A percentile compares a stretch with the other conserved stretches of the same genome.
phyloP scores from a whole-genome alignment of 2,888 invertebrate species.

The Branchellion lobata region DNA sequence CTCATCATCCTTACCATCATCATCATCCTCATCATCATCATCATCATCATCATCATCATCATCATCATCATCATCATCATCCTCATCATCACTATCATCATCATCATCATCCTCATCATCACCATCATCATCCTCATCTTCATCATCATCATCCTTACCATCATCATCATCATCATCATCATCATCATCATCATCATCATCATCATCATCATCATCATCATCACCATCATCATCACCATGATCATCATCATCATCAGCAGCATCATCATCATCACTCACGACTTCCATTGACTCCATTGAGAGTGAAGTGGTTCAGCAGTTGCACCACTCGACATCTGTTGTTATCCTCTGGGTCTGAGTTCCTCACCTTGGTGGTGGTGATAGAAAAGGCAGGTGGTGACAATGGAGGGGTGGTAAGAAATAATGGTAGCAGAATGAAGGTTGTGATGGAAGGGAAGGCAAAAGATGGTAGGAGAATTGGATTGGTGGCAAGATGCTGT shows the following conservation, averaged over 20 bases:
- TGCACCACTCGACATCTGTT: slow-evolving; percentile 95
- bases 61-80: slow-evolving; percentile 49
- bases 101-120: slow-evolving; percentile 47
- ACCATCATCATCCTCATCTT: slow-evolving; percentile 48
- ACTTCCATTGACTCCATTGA: slow-evolving; percentile 93
- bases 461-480: too few relatives aligned
- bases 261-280: slow-evolving; percentile 62
- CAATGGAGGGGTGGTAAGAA: not conserved
- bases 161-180: slow-evolving; percentile 42
- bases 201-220: slow-evolving; percentile 39
- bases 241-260: slow-evolving; percentile 37
- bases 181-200: slow-evolving; percentile 41
- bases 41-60: too few relatives aligned
- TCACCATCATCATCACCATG: slow-evolving; percentile 38
- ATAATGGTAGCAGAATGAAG: too few relatives aligned
- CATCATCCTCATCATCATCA: too few relatives aligned
- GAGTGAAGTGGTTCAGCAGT: slow-evolving; percentile 95
- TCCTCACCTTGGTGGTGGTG: slow-evolving; percentile 70
- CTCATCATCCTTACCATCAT: slow-evolving; percentile 22
- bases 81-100: slow-evolving; percentile 48
- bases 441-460: too few relatives aligned
- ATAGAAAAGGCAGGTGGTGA: not conserved
- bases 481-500: too few relatives aligned
- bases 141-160: slow-evolving; percentile 45
- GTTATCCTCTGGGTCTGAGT: slow-evolving; percentile 85